phyloP scores from a whole-genome alignment of 2,888 invertebrate genomes.

The Acanthosepion esculentum region DNA sequence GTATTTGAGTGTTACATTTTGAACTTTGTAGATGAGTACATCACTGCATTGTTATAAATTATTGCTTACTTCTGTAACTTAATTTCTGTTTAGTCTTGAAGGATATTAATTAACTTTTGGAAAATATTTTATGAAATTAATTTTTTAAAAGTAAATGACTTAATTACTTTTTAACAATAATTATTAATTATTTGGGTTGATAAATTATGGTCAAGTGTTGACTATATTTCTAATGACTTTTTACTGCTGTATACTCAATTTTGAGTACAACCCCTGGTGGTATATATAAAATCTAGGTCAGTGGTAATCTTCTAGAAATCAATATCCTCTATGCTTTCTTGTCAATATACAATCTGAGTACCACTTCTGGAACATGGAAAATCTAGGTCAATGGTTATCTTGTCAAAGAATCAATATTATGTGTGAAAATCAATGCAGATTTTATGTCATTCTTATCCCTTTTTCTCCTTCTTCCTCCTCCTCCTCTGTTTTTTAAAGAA shows the following conservation, averaged over 20 bases:
- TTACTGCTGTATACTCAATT: background rate
- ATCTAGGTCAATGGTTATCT: constrained; percentile 33
- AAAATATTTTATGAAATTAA: background rate
- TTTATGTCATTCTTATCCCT: constrained; percentile 33
- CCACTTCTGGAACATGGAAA: constrained; percentile 33
- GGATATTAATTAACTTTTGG: background rate
- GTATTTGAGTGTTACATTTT: background rate
- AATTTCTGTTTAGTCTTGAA: background rate
- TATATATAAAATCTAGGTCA: background rate
- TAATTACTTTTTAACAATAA: background rate
- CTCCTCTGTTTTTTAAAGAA: constrained; percentile 6
- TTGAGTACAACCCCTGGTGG: background rate
- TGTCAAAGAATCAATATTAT: constrained; percentile 33
- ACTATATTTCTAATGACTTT: background rate
- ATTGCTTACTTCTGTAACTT: background rate
- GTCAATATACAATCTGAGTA: constrained; percentile 14
- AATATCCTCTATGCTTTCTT: background rate
- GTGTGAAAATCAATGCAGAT: constrained; percentile 33
- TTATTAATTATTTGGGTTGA: background rate
- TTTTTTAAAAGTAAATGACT: background rate
- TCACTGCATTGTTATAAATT: background rate
- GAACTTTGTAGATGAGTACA: background rate
- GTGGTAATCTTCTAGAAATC: constrained; percentile 33
- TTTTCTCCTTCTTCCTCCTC: background rate
- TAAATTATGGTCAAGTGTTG: background rate